phyloP scores from a whole-genome alignment of 2,797 vertebrate species.

The Thaleichthys pacificus region DNA sequence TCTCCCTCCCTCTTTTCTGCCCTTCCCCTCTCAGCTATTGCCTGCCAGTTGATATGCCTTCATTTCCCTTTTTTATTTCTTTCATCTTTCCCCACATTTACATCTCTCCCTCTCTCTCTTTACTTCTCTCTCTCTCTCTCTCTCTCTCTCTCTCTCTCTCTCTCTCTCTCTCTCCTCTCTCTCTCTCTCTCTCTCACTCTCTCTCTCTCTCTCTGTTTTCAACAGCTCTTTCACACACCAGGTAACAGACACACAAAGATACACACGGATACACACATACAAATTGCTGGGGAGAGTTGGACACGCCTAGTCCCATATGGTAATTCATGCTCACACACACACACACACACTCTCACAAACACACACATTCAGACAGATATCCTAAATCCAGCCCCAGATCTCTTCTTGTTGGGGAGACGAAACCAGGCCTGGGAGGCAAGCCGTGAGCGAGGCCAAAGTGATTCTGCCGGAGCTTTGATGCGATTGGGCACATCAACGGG shows the following conservation, averaged over 20 bases:
- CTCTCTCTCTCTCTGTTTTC: neutral
- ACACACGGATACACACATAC: neutral
- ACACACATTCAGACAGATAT: neutral
- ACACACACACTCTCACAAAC: neutral
- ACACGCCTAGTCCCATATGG: neutral
- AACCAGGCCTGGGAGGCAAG: constrained; percentile 23
- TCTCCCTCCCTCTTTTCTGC: neutral
- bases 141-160: neutral
- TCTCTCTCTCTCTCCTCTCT: neutral
- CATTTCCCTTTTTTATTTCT: neutral
- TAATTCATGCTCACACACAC: constrained; percentile 6
- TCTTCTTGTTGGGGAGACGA: neutral
- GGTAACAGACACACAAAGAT: constrained; percentile 7
- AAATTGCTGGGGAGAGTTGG: neutral
- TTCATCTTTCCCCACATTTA: neutral
- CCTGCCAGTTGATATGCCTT: neutral
- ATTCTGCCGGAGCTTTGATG: constrained; percentile 57
- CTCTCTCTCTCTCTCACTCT: neutral
- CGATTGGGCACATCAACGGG: constrained; percentile 28
- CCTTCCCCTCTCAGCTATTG: neutral
- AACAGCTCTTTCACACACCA: neutral
- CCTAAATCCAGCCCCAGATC: constrained; percentile 13
- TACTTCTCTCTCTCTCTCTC: neutral
- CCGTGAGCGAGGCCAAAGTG: constrained; percentile 44
- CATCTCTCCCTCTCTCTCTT: neutral